These are phyloP conservation scores for Rhagoletis zephyria DNA, from an alignment of 1,140 invertebrate species.

Conservation along the genomic window DNA sequence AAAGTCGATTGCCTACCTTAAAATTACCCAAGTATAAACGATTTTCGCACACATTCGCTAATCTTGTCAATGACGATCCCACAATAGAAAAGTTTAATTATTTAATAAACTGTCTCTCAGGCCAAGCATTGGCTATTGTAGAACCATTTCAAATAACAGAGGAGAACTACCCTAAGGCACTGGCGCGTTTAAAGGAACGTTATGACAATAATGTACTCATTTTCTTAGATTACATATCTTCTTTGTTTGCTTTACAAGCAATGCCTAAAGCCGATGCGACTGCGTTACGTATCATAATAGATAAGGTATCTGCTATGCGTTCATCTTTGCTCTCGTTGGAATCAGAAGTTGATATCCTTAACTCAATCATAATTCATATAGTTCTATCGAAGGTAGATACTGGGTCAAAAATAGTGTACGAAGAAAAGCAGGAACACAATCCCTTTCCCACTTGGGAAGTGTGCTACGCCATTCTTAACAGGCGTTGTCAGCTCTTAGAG, in stretches of 20 bases:
- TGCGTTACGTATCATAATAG: no score
- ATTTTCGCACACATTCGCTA: conserved; percentile 24
- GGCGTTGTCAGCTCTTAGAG: no score
- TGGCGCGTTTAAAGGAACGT: conserved; percentile 33
- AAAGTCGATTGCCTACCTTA: conserved; percentile 8
- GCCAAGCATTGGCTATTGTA: not conserved
- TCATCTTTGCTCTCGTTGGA: no score
- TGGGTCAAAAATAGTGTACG: no score
- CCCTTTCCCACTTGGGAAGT: no score
- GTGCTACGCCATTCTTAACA: no score
- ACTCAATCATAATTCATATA: no score
- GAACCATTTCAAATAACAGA: conserved; percentile 50
- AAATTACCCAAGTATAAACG: not conserved
- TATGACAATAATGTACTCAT: conserved; percentile 56
- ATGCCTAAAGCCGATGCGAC: not conserved
- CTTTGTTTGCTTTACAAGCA: not conserved
- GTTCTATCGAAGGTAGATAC: no score
- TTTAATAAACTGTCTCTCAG: conserved; percentile 31
- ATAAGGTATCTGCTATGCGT: no score
- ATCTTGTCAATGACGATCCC: conserved; percentile 30
- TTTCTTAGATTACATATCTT: conserved; percentile 43
- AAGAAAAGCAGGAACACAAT: no score
- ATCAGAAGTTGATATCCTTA: no score
- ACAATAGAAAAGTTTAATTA: conserved; percentile 54
- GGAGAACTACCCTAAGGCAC: conserved; percentile 55